phyloP scores from a whole-genome alignment of 2,797 vertebrate genomes.

The Pyrocephalus nanus region DNA sequence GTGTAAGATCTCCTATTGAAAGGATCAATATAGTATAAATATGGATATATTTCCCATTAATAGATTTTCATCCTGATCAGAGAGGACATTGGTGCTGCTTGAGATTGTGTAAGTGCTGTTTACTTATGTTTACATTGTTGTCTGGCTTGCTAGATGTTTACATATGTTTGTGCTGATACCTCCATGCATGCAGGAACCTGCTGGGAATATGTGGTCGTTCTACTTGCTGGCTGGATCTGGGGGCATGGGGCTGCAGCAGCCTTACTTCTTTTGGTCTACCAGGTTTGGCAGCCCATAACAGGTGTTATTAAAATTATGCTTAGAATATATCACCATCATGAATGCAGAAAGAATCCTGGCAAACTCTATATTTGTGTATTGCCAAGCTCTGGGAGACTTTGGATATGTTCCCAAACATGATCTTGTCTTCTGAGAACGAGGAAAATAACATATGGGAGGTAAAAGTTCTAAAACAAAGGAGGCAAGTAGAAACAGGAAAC shows the following conservation, averaged over 20 bases:
- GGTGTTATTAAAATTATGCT: neutral
- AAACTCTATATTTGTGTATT: neutral
- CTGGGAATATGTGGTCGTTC: neutral
- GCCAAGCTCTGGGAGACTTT: neutral
- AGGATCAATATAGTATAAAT: neutral
- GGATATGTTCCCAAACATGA: neutral
- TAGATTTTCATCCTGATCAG: neutral
- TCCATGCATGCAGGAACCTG: neutral
- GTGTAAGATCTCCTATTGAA: neutral
- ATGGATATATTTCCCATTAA: neutral
- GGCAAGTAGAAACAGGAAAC: neutral
- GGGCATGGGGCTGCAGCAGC: neutral
- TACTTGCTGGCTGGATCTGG: neutral
- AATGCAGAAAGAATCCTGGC: neutral
- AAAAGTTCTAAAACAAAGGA: neutral
- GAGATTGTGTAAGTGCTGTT: neutral
- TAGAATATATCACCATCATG: neutral
- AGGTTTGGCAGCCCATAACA: neutral
- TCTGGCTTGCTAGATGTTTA: neutral
- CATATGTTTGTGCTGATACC: neutral
- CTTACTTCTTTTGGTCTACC: neutral
- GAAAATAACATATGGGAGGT: neutral
- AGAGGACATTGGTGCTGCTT: neutral
- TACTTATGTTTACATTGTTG: neutral
- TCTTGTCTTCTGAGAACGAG: neutral